Base-by-base conservation (phyloP, 2,888 invertebrate genomes). In the Tholera decimalis region DNA sequence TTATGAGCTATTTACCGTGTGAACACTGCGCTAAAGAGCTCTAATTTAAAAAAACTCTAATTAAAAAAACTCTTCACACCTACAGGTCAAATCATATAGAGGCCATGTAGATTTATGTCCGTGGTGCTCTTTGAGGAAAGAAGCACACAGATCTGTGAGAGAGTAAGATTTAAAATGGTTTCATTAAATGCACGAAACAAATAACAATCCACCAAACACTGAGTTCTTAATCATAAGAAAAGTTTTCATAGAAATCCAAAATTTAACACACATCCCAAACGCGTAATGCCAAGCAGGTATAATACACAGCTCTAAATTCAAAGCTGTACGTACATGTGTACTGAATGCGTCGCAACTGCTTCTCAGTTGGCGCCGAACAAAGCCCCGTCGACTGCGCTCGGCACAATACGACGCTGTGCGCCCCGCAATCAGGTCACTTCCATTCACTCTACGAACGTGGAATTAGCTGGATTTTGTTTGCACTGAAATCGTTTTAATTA, bases 401-500 rank as follows among this genome's bases (percentile, higher is more conserved):
- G 58, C 67, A 82, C 82, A 79, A 79, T 78, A 64, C 57, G 67
- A 61, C 68, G 72, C 63, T 51, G 67, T 66, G 57, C 79, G 75
- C 72, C 64, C 73, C 61, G 68, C 73, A 80, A 81, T 79, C 80
- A 73, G 76, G 80, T 73, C 79, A 79, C 68, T 73, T 74, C 77
- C 56, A 79, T 79, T 79, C 77, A 76, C 66, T 51, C 8, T 57
- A 62, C 59, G 41, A 58, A 61, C 46, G 46, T 69, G 73, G 56
- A 73, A 79, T 79, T 79, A 79, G 78, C 73, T 69, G 46, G 47
- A 72, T 77, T 77, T 72, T 56, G 56, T 54, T 73, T 55, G 24
- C 22, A n/a, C 46, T 44, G 2, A 28, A 58, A 51, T 58, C 33
- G 37, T 67, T 43, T 54, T 46, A 58, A 58, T 35, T 39, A 54